phyloP scores from a whole-genome alignment of 2,888 invertebrate species.

The Aphodius granarius region DNA sequence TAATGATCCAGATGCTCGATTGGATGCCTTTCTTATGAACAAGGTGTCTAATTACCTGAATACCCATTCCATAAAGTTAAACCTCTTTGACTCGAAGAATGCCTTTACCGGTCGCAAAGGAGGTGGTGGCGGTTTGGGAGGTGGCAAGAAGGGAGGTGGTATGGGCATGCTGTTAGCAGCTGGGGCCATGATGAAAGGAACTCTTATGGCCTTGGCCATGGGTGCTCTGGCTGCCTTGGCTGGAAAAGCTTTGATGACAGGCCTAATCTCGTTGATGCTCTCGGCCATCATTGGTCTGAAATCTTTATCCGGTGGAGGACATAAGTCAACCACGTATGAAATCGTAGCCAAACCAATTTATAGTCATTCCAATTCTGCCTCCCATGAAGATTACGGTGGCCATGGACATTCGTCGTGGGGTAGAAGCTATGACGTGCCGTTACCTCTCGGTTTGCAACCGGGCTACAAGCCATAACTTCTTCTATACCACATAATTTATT shows the following conservation, averaged over 20 bases:
- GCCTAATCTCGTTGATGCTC: slow-evolving; percentile 75
- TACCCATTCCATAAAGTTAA: slow-evolving; percentile 72
- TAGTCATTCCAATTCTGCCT: slow-evolving; percentile 65
- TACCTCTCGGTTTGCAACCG: slow-evolving; percentile 51
- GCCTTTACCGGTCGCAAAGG: slow-evolving; percentile 58
- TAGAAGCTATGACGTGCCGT: slow-evolving; percentile 55
- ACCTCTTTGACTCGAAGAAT: slow-evolving; percentile 65
- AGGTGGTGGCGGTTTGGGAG: slow-evolving; percentile 48
- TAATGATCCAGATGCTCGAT: slow-evolving; percentile 72
- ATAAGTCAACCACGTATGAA: slow-evolving; percentile 77
- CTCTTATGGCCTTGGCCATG: slow-evolving; percentile 68
- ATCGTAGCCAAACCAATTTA: slow-evolving; percentile 82
- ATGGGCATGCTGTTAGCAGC: slow-evolving; percentile 56
- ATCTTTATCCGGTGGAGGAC: slow-evolving; percentile 66
- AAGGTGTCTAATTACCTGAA: slow-evolving; percentile 72
- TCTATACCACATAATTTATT: neutral
- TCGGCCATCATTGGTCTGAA: slow-evolving; percentile 79
- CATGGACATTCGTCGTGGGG: slow-evolving; percentile 59
- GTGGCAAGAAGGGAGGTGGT: slow-evolving; percentile 60
- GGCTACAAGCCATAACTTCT: slow-evolving; percentile 63
- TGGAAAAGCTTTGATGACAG: slow-evolving; percentile 83
- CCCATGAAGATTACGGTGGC: slow-evolving; percentile 62
- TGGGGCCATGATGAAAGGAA: slow-evolving; percentile 67
- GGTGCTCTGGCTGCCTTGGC: slow-evolving; percentile 78
- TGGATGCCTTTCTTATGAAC: slow-evolving; percentile 75